Conservation (phyloP, 2,888 invertebrate species). For the Carpatolechia fugitivella region DNA sequence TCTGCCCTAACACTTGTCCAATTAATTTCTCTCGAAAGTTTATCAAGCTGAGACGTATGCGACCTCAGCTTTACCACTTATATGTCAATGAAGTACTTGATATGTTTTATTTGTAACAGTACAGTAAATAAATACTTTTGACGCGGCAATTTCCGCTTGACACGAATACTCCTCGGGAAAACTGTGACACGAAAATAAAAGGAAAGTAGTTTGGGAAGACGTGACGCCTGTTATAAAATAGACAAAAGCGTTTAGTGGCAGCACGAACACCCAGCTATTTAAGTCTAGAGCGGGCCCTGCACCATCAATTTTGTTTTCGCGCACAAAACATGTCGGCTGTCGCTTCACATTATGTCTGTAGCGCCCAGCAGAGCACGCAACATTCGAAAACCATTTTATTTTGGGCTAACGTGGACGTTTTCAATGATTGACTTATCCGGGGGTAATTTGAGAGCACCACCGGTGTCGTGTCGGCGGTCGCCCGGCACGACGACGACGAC, state of each 20-base stretch:
- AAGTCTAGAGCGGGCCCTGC: slow-evolving; percentile 65
- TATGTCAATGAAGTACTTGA: no score
- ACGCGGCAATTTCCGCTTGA: slow-evolving; percentile 60
- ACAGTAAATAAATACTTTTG: slow-evolving; percentile 51
- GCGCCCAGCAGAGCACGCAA: slow-evolving; percentile 65
- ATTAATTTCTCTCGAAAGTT: slow-evolving; percentile 60
- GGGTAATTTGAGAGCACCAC: slow-evolving; percentile 76
- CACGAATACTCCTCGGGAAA: slow-evolving; percentile 59
- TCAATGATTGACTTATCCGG: slow-evolving; percentile 79
- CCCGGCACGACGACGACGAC: slow-evolving; percentile 37
- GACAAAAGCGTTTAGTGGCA: slow-evolving; percentile 73
- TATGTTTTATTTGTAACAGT: no score
- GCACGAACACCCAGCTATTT: slow-evolving; percentile 72
- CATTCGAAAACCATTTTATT: slow-evolving; percentile 74
- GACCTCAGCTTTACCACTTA: slow-evolving; percentile 32
- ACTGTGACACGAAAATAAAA: slow-evolving; percentile 64
- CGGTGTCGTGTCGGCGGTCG: slow-evolving; percentile 35
- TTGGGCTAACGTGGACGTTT: slow-evolving; percentile 72
- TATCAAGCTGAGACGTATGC: slow-evolving; percentile 42
- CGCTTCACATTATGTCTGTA: slow-evolving; percentile 69
- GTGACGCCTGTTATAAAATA: slow-evolving; percentile 71
- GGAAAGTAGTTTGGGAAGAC: slow-evolving; percentile 44
- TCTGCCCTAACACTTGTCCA: slow-evolving; percentile 65
- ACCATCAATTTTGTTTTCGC: slow-evolving; percentile 79
- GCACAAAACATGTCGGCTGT: slow-evolving; percentile 78